Conservation (phyloP, 1,140 invertebrate genomes). For the Onthophagus taurus region DNA sequence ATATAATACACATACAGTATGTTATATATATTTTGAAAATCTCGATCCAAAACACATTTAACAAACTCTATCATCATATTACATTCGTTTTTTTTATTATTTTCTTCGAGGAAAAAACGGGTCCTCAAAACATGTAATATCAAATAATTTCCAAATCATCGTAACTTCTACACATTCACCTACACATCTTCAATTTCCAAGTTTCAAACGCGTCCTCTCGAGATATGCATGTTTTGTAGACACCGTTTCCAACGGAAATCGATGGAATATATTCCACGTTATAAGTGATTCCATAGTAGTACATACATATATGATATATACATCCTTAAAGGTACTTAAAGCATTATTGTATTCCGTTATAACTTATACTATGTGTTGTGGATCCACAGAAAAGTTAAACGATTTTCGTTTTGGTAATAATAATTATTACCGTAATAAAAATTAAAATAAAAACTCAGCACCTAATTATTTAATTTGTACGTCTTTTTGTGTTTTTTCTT, state of each 20-base stretch:
- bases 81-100: constrained; percentile 1
- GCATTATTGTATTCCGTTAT: constrained; percentile 20
- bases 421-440: no score
- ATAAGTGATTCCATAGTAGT: constrained; percentile 4
- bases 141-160: constrained; percentile 6
- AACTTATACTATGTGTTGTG: no score
- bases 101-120: neutral
- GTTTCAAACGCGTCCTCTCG: neutral
- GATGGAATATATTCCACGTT: neutral
- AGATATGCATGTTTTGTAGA: neutral
- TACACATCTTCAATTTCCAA: constrained; percentile 3
- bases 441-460: constrained; percentile 6
- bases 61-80: constrained; percentile 15
- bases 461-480: neutral
- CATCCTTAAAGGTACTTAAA: constrained; percentile 26
- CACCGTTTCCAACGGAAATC: neutral
- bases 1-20: constrained; percentile 14
- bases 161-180: constrained; percentile 1
- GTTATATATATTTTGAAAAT: constrained; percentile 14
- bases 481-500: neutral
- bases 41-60: constrained; percentile 13
- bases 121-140: constrained; percentile 4
- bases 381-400: no score
- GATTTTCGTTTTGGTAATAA: constrained; percentile 8
- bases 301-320: constrained; percentile 19